A percentile compares a stretch with the other conserved stretches of the same genome.
Evolutionary conservation across 2,797 vertebrate species (phyloP).

Genomic region (Pseudochirops cupreus): DNA sequence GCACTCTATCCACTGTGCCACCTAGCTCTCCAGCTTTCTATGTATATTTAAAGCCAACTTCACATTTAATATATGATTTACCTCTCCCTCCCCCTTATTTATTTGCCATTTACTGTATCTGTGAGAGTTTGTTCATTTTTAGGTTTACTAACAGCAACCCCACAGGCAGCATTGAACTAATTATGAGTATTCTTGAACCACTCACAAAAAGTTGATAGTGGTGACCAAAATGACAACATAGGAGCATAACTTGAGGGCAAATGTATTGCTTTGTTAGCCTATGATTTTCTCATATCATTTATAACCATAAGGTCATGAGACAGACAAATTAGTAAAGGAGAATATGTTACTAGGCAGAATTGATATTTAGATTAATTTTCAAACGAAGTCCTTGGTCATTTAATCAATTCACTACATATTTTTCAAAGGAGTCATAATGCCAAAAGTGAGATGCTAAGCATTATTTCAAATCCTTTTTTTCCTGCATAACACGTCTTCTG

Average conservation of each 20-base stretch:
- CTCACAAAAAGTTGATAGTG: not conserved
- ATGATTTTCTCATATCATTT: conserved; percentile 47
- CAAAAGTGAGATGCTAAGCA: not conserved
- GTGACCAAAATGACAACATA: conserved; percentile 11
- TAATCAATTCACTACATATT: conserved; percentile 6
- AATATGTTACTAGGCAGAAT: not conserved
- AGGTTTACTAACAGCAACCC: not conserved
- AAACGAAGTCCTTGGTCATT: conserved; percentile 33
- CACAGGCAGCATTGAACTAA: not conserved
- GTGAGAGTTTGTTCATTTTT: not conserved
- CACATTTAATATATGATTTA: not conserved
- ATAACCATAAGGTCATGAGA: conserved; percentile 35
- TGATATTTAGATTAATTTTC: not conserved
- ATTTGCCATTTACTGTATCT: not conserved
- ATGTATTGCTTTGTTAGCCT: conserved; percentile 29
- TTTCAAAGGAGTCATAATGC: conserved; percentile 10
- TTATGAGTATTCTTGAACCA: conserved; percentile 39
- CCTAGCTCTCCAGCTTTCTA: not conserved
- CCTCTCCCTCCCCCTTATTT: not conserved
- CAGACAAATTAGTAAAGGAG: not conserved
- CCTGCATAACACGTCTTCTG: not conserved
- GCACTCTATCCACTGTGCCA: not conserved
- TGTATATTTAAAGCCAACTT: not conserved
- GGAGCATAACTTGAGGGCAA: not conserved
- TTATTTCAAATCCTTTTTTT: not conserved